A percentile compares a stretch with the other conserved stretches of the same genome.
Conservation (phyloP, 2,797 vertebrate genomes). For the Cuniculus paca region DNA sequence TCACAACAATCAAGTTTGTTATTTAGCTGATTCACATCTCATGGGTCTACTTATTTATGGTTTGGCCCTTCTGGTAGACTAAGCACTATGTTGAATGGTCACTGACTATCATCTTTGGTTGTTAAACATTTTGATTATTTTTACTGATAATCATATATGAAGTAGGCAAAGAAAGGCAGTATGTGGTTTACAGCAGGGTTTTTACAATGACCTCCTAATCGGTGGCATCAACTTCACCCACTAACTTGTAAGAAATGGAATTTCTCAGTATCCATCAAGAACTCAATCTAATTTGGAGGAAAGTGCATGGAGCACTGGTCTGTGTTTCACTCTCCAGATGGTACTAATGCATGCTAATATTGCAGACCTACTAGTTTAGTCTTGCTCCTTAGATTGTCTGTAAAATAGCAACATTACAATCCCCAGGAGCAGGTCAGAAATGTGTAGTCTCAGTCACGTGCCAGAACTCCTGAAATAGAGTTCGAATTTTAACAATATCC, state of each 20-base stretch:
- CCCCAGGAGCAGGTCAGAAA: background rate
- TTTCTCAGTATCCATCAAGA: background rate
- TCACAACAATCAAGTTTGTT: background rate
- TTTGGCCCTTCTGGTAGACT: background rate
- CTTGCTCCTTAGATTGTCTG: background rate
- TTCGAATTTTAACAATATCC: background rate
- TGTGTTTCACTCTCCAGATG: background rate
- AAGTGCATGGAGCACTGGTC: rapidly evolving
- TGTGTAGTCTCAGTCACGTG: background rate
- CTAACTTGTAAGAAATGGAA: background rate
- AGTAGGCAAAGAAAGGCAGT: background rate
- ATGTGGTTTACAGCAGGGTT: background rate
- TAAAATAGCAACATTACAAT: background rate
- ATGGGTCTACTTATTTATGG: background rate
- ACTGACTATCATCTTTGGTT: background rate
- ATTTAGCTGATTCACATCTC: background rate
- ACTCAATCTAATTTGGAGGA: background rate
- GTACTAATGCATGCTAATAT: background rate
- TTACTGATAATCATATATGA: background rate
- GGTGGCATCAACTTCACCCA: background rate
- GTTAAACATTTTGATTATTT: background rate
- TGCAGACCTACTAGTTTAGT: background rate
- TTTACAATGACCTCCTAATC: too few relatives aligned
- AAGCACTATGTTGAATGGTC: background rate
- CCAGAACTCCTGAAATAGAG: background rate